These are phyloP conservation scores for Bergia sp. DNA, from an alignment of 92 coral and sea anemone genomes.

Conservation along the genomic window DNA sequence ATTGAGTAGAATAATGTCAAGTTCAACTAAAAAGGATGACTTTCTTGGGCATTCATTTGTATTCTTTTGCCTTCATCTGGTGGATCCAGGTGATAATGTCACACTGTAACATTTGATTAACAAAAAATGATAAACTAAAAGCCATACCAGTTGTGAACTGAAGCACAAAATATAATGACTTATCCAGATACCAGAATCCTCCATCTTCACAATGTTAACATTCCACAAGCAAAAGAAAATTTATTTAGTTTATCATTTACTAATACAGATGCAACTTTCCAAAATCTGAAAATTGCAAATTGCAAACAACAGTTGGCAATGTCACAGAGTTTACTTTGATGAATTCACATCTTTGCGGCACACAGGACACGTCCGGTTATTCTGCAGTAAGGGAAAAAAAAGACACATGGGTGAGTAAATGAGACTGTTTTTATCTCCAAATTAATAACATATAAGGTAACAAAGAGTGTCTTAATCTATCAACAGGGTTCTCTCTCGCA, in stretches of 20 bases:
- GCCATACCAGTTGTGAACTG: not conserved
- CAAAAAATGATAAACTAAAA: no score
- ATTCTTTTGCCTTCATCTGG: not conserved
- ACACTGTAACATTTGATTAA: not conserved
- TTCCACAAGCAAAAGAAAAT: not conserved
- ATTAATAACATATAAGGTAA: no score
- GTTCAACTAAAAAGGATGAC: no score
- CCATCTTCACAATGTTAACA: no score
- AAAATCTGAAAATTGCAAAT: not conserved
- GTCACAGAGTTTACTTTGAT: not conserved
- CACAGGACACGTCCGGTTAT: conserved; percentile 84
- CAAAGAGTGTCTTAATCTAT: no score
- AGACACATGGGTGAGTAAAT: not conserved
- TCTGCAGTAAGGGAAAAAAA: conserved; percentile 52
- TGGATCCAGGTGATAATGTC: not conserved
- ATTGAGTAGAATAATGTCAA: no score
- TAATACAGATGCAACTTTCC: not conserved
- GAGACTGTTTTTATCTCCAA: no score
- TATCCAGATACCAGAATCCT: not conserved
- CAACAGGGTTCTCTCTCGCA: no score
- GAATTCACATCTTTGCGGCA: conserved; percentile 74
- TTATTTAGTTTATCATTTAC: no score
- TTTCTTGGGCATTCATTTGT: not conserved
- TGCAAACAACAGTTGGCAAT: not conserved
- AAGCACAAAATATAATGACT: not conserved